These are phyloP conservation scores for Drosophila eugracilis DNA, from an alignment of 1,140 invertebrate species.

Conservation along the genomic window DNA sequence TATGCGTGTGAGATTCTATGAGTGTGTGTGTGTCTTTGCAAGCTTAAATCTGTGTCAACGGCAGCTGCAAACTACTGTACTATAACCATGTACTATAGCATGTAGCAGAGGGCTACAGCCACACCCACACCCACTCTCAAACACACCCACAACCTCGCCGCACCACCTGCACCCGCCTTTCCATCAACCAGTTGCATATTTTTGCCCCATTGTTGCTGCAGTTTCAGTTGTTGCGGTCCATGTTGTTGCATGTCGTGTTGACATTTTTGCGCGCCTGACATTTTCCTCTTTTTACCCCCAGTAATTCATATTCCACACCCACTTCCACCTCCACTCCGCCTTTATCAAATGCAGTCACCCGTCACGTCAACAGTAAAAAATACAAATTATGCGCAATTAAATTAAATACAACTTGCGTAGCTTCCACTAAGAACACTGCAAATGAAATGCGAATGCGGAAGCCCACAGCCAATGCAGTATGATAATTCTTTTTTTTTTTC, in stretches of 20 bases:
- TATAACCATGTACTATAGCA: neutral
- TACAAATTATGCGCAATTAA: slow-evolving; percentile 64
- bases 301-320: slow-evolving; percentile 51
- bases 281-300: slow-evolving; percentile 47
- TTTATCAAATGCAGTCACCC: slow-evolving; percentile 36
- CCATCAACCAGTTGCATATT: slow-evolving; percentile 70
- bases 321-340: too few species aligned
- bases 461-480: neutral
- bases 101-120: slow-evolving; percentile 10
- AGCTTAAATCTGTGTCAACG: slow-evolving; percentile 75
- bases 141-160: neutral
- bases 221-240: slow-evolving; percentile 55
- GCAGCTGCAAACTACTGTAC: slow-evolving; percentile 44
- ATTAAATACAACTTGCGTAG: slow-evolving; percentile 60
- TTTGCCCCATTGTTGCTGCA: slow-evolving; percentile 31
- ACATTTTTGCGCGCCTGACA: slow-evolving; percentile 72
- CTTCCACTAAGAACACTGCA: slow-evolving; percentile 11
- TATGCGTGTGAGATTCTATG: slow-evolving; percentile 13
- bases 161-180: slow-evolving; percentile 14
- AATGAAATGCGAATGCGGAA: slow-evolving; percentile 24
- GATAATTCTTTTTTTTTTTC: neutral
- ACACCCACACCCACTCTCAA: neutral
- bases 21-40: slow-evolving; percentile 35
- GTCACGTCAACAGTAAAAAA: slow-evolving; percentile 39
- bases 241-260: slow-evolving; percentile 78